These are phyloP conservation scores for Sparus aurata DNA, from an alignment of 2,797 vertebrate species.

Conservation along the genomic window DNA sequence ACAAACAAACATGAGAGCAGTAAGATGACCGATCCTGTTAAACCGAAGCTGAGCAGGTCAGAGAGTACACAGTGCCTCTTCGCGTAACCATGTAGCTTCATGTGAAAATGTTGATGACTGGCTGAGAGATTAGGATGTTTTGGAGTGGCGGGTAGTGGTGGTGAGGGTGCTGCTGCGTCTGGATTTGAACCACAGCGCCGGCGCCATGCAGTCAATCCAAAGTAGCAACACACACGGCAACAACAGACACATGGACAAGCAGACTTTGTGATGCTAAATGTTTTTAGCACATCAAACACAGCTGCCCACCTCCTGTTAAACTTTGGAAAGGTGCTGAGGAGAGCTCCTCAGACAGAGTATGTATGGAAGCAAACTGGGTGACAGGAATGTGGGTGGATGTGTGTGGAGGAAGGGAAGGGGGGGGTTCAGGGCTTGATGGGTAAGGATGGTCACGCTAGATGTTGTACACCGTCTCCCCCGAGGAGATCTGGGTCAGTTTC, in stretches of 20 bases:
- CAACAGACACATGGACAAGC: constrained; percentile 16
- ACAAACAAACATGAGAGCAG: background rate
- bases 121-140: constrained; percentile 9
- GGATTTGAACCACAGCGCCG: constrained; percentile 69
- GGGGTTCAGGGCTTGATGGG: constrained; percentile 42
- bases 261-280: constrained; percentile 12
- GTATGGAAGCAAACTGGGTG: constrained; percentile 71
- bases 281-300: background rate
- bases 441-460: constrained; percentile 78
- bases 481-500: constrained; percentile 94
- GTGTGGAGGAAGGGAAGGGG: constrained; percentile 43
- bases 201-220: constrained; percentile 63
- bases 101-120: constrained; percentile 18
- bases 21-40: constrained; percentile 5
- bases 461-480: constrained; percentile 96
- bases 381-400: constrained; percentile 44
- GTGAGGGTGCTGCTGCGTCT: constrained; percentile 26
- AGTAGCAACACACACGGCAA: constrained; percentile 36
- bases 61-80: constrained; percentile 1
- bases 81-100: background rate
- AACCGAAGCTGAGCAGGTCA: constrained; percentile 1
- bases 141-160: constrained; percentile 24
- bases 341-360: constrained; percentile 50
- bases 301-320: constrained; percentile 8
- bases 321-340: constrained; percentile 19